Evolutionary conservation across 2,113 vertebrate genomes (phyloP), one percentile per base, ranked within the genome.

Genomic region (Plotosus lineatus): DNA sequence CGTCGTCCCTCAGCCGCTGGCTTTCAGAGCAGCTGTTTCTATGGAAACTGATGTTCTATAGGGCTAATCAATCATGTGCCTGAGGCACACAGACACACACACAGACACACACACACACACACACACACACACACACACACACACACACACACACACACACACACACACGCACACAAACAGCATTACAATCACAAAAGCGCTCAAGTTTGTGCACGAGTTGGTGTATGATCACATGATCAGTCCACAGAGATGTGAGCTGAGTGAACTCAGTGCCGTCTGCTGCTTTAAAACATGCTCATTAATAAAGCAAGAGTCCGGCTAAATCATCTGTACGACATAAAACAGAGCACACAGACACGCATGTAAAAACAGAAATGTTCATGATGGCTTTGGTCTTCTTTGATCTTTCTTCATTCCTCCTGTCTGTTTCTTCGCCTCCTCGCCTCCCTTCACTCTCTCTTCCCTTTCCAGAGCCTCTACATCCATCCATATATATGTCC

Each of bases 21-120:
- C 63, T 83, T 68, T 75, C 60, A 80, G 72, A 77, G 77, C 80
- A 85, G 77, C 77, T 85, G 82, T 86, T 84, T 83, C 85, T 86
- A 86, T 86, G 79, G 85, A 75, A 86, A 86, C 85, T 83, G 85
- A 78, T 82, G 85, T 86, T 84, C 85, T 82, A 82, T 84, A 84
- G 77, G 72, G 63, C 79, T 84, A 86, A 84, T 77, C 84, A 83
- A 80, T 83, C 68, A 69, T 51, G 78, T 33, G 79, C 73, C 69
- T 82, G 68, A 71, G 66, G 73, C 23, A 9, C 8, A 55, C 80
- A 36, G 75, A 56, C 71, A 83, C 74, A 69, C 38, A 72, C 65
- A 77, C 61, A 61, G 33, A 76, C 69, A 58, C 69, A 56, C 44
- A 66, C 50, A 55, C 44, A 65, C 58, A 40, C 76, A 38, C 19